Percentiles rank a stretch among this genome's conserved stretches.
phyloP scores from a whole-genome alignment of 2,888 invertebrate species.

The Falcaria lacertinaria region DNA sequence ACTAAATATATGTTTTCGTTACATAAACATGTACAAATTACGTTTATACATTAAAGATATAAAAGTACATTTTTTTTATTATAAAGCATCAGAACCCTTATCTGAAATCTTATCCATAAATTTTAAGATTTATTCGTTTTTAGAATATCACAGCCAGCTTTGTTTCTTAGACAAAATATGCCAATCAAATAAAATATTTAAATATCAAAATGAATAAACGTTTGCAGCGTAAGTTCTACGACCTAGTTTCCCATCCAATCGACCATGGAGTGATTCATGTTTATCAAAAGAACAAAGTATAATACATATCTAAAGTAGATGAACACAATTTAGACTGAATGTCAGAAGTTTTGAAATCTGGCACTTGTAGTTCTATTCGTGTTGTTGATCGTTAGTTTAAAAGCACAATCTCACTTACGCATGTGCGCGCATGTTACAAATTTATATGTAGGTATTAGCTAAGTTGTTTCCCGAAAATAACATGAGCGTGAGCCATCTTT shows the following conservation, averaged over 20 bases:
- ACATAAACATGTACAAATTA: too few relatives aligned
- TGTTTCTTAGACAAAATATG: too few relatives aligned
- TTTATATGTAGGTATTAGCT: constrained; percentile 9
- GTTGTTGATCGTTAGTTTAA: constrained; percentile 1
- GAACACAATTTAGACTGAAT: constrained; percentile 4
- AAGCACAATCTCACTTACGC: constrained; percentile 1
- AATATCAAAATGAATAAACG: too few relatives aligned
- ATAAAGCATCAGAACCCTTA: too few relatives aligned
- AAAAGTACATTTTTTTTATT: too few relatives aligned
- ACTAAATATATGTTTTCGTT: too few relatives aligned
- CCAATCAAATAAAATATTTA: too few relatives aligned
- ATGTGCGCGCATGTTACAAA: constrained; percentile 1
- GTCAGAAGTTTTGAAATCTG: background rate
- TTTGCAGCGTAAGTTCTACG: background rate
- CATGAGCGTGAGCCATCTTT: constrained; percentile 30
- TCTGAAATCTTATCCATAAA: too few relatives aligned
- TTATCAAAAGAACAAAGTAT: background rate
- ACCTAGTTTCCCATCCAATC: background rate
- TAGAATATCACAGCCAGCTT: too few relatives aligned
- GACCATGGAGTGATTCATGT: background rate
- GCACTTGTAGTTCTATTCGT: constrained; percentile 1
- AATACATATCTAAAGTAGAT: background rate
- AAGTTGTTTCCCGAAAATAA: constrained; percentile 34
- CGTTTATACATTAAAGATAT: too few relatives aligned
- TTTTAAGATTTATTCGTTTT: too few relatives aligned